These are phyloP conservation scores for Xylocopa sonorina DNA, from an alignment of 1,140 invertebrate species.

Conservation along the genomic window DNA sequence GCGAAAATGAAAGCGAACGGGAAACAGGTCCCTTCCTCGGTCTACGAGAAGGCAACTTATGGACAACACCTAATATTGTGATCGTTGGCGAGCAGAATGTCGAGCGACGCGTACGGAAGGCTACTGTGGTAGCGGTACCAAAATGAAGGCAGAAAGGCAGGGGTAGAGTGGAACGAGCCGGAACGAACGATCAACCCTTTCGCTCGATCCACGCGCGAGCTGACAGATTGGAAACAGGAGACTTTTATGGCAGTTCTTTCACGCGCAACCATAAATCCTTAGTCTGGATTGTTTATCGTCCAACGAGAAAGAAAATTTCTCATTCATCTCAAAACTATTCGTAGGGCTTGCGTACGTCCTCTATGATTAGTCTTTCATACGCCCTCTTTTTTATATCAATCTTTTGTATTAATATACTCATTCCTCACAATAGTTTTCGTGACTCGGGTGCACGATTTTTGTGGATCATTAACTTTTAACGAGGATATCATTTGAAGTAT, in stretches of 20 bases:
- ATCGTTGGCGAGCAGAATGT: conserved; percentile 57
- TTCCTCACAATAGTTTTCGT: no score
- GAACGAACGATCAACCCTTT: neutral
- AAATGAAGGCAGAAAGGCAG: neutral
- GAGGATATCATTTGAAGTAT: no score
- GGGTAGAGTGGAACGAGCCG: neutral
- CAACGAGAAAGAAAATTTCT: conserved; percentile 60
- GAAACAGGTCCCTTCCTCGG: conserved; percentile 1
- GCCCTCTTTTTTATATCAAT: no score
- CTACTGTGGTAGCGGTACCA: conserved; percentile 12
- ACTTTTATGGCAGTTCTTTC: conserved; percentile 72
- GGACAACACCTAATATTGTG: conserved; percentile 64
- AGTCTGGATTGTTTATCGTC: conserved; percentile 69
- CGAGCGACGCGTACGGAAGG: conserved; percentile 44
- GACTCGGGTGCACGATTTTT: no score
- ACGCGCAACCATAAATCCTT: conserved; percentile 67
- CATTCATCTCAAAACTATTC: conserved; percentile 72
- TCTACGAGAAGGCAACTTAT: conserved; percentile 18
- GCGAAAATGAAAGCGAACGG: conserved; percentile 33
- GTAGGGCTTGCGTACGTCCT: conserved; percentile 15
- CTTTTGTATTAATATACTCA: no score
- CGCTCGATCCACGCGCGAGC: conserved; percentile 45
- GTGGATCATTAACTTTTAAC: no score
- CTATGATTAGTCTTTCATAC: no score
- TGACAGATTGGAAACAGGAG: conserved; percentile 75